Percentiles rank a stretch among this genome's conserved stretches.
Evolutionary conservation across 2,797 vertebrate species (phyloP).

Genomic region (Microcaecilia unicolor): DNA sequence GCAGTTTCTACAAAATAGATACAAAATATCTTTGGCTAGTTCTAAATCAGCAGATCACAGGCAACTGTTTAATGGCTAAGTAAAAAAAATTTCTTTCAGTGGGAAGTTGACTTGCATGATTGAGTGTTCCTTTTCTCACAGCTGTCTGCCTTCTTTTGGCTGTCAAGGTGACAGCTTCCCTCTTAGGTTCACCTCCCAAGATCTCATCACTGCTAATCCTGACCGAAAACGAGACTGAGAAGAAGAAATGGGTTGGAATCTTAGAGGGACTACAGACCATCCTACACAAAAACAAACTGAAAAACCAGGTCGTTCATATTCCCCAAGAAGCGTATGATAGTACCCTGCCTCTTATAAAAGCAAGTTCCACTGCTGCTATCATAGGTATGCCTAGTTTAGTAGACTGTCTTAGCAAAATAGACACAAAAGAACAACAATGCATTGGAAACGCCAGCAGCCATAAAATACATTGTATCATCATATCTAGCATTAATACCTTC

Average conservation of each 20-base stretch:
- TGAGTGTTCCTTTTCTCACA: no score
- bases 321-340: constrained; percentile 91
- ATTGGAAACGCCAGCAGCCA: no score
- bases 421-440: no score
- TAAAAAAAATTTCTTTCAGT: no score
- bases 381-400: constrained; percentile 59
- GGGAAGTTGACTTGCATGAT: no score
- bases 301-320: constrained; percentile 70
- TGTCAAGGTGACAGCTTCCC: constrained; percentile 79
- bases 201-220: constrained; percentile 78
- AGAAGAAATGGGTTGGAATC: constrained; percentile 91
- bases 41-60: no score
- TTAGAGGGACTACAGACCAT: constrained; percentile 85
- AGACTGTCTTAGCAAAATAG: no score
- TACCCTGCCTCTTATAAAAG: constrained; percentile 85
- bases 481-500: no score
- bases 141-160: constrained; percentile 1
- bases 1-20: no score
- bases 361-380: constrained; percentile 72
- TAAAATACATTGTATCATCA: no score
- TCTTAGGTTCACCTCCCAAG: constrained; percentile 72
- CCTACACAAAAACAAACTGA: constrained; percentile 81
- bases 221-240: constrained; percentile 87
- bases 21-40: no score
- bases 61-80: no score